These are phyloP conservation scores for Parotia lawesii DNA, from an alignment of 2,113 vertebrate species.

Conservation along the genomic window DNA sequence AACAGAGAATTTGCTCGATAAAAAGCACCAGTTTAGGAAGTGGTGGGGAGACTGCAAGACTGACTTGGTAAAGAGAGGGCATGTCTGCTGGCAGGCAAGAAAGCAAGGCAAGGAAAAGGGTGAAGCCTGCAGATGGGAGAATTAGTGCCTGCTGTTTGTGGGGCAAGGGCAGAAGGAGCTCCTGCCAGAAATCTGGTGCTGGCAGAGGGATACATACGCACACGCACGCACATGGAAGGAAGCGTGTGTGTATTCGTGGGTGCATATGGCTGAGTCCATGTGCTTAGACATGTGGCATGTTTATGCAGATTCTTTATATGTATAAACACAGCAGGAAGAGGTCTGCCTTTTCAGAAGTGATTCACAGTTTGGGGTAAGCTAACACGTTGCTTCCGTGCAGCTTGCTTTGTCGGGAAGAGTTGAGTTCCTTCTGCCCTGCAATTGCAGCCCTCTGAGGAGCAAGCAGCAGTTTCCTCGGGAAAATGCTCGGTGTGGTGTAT, in stretches of 20 bases:
- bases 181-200: constrained; percentile 60
- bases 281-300: constrained; percentile 47
- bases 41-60: background rate
- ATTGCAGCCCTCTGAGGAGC: background rate
- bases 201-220: background rate
- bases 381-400: background rate
- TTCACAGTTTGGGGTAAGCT: background rate
- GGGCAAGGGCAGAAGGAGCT: constrained; percentile 44
- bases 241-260: background rate
- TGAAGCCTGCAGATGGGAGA: constrained; percentile 57
- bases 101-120: constrained; percentile 35
- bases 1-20: background rate
- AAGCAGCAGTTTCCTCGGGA: background rate
- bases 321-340: constrained; percentile 20
- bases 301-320: constrained; percentile 13
- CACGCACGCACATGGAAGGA: background rate
- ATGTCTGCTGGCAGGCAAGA: constrained; percentile 47
- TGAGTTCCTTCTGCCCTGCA: background rate
- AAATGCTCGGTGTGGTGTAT: fast-evolving
- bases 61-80: constrained; percentile 15
- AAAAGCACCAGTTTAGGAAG: constrained; percentile 1
- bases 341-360: constrained; percentile 2
- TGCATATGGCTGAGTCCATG: constrained; percentile 31
- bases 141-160: constrained; percentile 55
- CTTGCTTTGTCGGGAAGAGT: background rate